Percentiles rank a stretch among this genome's conserved stretches.
phyloP scores from a whole-genome alignment of 37 sponge, comb jelly and placozoan genomes.

The Cladorhizidae sp. region DNA sequence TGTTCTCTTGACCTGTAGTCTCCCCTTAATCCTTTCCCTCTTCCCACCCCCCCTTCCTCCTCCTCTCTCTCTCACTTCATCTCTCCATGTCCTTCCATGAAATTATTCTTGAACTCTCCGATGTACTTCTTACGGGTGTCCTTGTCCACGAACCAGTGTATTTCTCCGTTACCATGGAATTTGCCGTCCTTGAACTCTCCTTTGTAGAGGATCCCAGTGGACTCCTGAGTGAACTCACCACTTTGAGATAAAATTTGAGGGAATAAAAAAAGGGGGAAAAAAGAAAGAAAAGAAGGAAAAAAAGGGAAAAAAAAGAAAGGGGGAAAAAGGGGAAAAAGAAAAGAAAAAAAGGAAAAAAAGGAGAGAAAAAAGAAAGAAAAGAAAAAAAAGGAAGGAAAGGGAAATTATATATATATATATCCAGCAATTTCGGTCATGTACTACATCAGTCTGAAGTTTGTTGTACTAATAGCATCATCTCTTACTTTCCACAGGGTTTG shows the following conservation, averaged over 20 bases:
- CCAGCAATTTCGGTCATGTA: too few species aligned
- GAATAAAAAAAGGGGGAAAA: not conserved
- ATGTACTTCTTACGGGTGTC: constrained; percentile 72
- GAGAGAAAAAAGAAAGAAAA: not conserved
- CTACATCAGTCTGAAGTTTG: too few species aligned
- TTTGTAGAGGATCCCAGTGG: constrained; percentile 56
- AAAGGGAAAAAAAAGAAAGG: not conserved
- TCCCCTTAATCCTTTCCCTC: not conserved
- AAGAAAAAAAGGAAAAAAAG: not conserved
- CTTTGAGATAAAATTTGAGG: constrained; percentile 20
- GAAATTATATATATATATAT: not conserved
- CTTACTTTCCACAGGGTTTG: constrained; percentile 73
- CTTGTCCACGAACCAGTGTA: constrained; percentile 67
- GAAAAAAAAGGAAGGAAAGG: not conserved
- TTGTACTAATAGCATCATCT: too few species aligned
- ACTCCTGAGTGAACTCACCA: constrained; percentile 62
- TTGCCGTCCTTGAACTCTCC: constrained; percentile 58
- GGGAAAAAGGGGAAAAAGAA: not conserved
- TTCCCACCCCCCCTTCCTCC: not conserved
- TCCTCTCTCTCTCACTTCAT: constrained; percentile 67
- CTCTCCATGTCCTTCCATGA: constrained; percentile 76
- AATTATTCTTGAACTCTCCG: constrained; percentile 74
- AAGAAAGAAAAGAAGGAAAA: not conserved
- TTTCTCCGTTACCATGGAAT: constrained; percentile 68
- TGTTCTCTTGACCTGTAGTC: not conserved